phyloP scores from a whole-genome alignment of 2,797 vertebrate genomes.

The Gallinago solitaria region DNA sequence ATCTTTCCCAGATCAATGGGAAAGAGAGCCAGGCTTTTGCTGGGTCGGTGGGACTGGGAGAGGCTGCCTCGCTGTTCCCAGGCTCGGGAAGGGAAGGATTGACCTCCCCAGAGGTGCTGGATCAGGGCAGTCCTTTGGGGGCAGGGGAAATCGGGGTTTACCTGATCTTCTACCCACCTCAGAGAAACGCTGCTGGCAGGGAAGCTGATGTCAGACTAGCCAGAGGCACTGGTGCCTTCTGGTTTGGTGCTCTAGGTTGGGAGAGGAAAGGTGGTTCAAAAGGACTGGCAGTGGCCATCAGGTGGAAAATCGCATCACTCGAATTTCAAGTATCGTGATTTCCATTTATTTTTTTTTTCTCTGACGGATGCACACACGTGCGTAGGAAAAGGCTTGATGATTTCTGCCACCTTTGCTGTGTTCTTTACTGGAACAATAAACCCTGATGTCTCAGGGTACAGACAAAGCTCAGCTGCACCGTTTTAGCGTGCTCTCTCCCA shows the following conservation, averaged over 20 bases:
- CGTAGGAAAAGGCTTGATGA: background rate
- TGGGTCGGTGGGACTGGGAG: background rate
- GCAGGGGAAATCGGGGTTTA: background rate
- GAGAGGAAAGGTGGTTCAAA: background rate
- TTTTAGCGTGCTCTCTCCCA: background rate
- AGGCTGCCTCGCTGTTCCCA: background rate
- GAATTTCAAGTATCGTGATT: background rate
- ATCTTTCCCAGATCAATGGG: background rate
- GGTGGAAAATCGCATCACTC: background rate
- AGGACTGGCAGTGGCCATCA: background rate
- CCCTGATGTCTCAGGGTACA: background rate
- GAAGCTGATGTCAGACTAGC: background rate
- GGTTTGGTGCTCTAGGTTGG: background rate
- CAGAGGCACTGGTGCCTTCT: background rate
- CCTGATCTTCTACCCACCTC: background rate
- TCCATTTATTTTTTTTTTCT: background rate
- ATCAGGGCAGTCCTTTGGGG: too few species aligned
- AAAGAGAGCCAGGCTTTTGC: background rate
- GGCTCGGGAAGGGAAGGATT: rapidly evolving
- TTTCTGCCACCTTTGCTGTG: background rate
- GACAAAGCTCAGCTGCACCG: background rate
- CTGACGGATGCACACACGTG: rapidly evolving
- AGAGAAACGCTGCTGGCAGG: background rate
- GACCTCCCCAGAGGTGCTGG: background rate
- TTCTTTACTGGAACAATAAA: background rate